These are phyloP conservation scores for Cephalopterus ornatus DNA, from an alignment of 2,113 vertebrate genomes.

Conservation along the genomic window DNA sequence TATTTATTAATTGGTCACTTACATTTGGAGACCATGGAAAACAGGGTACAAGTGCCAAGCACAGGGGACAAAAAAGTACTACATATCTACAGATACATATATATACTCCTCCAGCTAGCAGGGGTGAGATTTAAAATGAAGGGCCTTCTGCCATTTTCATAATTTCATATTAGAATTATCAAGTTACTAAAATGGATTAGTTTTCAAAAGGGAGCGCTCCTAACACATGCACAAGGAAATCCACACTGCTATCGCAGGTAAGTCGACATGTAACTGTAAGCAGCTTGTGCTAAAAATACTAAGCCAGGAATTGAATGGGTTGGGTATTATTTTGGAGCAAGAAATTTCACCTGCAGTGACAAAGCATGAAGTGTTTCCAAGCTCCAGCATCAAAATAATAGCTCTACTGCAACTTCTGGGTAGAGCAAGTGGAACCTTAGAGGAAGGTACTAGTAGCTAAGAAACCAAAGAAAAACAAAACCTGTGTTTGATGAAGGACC, in stretches of 20 bases:
- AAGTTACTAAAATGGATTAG: not conserved
- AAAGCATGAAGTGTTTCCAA: not conserved
- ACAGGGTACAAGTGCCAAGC: not conserved
- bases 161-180: not conserved
- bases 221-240: not conserved
- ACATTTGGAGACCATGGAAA: not conserved
- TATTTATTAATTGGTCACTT: not conserved
- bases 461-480: not conserved
- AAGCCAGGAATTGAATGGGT: not conserved
- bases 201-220: not conserved
- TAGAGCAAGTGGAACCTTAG: not conserved
- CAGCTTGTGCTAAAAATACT: constrained; percentile 8
- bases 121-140: not conserved
- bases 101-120: not conserved
- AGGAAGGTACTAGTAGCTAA: not conserved
- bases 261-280: not conserved
- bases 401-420: not conserved
- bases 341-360: not conserved
- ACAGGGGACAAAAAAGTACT: not conserved
- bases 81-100: not conserved
- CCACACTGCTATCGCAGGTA: not conserved
- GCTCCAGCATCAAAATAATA: not conserved
- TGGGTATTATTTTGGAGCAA: not conserved
- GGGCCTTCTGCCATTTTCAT: not conserved
- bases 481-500: not conserved